These are phyloP conservation scores for Uria lomvia DNA, from an alignment of 2,113 vertebrate species.

Conservation along the genomic window DNA sequence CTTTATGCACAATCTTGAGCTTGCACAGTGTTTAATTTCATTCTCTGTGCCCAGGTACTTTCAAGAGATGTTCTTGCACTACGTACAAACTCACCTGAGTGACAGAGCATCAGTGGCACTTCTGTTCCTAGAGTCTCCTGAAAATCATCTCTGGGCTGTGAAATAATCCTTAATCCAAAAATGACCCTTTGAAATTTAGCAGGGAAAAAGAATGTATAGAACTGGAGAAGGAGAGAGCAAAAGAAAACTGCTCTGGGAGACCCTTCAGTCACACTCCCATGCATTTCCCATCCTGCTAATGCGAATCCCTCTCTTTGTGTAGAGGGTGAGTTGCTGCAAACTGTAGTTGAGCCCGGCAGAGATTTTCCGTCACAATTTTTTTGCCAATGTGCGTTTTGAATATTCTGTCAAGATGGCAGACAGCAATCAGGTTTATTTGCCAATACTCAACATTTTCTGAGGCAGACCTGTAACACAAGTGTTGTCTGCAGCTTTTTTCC, in stretches of 20 bases:
- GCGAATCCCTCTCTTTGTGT: not conserved
- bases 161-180: not conserved
- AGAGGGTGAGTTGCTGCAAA: not conserved
- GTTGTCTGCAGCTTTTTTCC: not conserved
- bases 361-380: not conserved
- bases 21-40: not conserved
- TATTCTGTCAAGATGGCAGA: not conserved
- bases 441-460: not conserved
- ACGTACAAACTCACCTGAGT: not conserved
- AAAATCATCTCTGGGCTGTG: not conserved
- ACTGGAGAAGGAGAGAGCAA: not conserved
- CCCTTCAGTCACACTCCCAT: not conserved
- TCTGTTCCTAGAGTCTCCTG: not conserved
- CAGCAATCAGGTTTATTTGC: not conserved
- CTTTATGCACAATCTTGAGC: not conserved
- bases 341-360: not conserved
- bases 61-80: not conserved
- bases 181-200: not conserved
- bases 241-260: not conserved
- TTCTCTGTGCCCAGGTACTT: not conserved
- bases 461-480: not conserved
- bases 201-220: not conserved
- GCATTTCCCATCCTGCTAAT: not conserved
- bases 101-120: not conserved
- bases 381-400: not conserved